These are phyloP conservation scores for Platycheirus rosarum DNA, from an alignment of 2,888 invertebrate genomes.

Conservation along the genomic window DNA sequence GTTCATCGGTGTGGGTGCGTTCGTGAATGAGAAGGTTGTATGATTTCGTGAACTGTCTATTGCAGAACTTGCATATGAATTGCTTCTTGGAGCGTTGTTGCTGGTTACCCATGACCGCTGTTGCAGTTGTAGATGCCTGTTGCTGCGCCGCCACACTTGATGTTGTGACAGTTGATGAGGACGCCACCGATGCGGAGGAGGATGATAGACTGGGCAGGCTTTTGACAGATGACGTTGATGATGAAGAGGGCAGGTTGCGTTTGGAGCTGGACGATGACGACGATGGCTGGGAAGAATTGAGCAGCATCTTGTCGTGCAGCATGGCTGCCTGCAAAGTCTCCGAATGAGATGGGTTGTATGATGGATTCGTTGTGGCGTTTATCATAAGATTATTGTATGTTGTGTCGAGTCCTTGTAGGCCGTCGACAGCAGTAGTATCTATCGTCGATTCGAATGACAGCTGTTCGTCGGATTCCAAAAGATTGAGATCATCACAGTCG, in stretches of 20 bases:
- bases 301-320: slow-evolving; percentile 80
- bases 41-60: slow-evolving; percentile 98
- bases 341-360: slow-evolving; percentile 76
- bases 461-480: slow-evolving; percentile 90
- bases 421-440: slow-evolving; percentile 81
- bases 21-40: slow-evolving; percentile 98
- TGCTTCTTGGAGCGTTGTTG: slow-evolving; percentile 95
- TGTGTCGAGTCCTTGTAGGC: slow-evolving; percentile 83
- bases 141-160: slow-evolving; percentile 37
- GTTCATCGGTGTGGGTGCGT: slow-evolving; percentile 97
- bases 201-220: slow-evolving; percentile 57
- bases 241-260: slow-evolving; percentile 55
- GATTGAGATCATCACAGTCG: slow-evolving; percentile 87
- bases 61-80: slow-evolving; percentile 99
- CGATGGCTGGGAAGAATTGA: slow-evolving; percentile 48
- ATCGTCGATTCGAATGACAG: slow-evolving; percentile 85
- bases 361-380: slow-evolving; percentile 84
- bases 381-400: slow-evolving; percentile 88
- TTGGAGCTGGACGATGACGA: slow-evolving; percentile 47
- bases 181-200: slow-evolving; percentile 30
- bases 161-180: slow-evolving; percentile 63
- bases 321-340: slow-evolving; percentile 79
- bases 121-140: slow-evolving; percentile 57
- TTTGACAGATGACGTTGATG: slow-evolving; percentile 58
- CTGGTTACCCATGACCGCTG: slow-evolving; percentile 76